Conservation (phyloP, 2,888 invertebrate species). For the Dendrolimus pini region DNA sequence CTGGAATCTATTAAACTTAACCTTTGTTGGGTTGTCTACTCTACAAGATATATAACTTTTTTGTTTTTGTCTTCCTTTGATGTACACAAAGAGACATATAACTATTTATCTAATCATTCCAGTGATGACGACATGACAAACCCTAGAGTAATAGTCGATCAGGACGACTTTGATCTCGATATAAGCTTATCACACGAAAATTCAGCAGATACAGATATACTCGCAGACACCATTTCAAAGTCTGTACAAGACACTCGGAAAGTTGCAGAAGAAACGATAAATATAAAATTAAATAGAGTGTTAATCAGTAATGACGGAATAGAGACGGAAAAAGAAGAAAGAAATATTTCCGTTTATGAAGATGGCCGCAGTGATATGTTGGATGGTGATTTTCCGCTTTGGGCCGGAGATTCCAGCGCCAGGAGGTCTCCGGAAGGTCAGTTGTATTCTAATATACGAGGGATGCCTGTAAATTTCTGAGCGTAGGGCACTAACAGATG, state of each 20-base stretch:
- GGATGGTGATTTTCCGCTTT: conserved; percentile 57
- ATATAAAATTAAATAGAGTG: conserved; percentile 1
- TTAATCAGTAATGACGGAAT: not conserved
- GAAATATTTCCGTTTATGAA: conserved; percentile 41
- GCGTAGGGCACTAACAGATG: too few species aligned
- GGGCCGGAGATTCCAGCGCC: conserved; percentile 83
- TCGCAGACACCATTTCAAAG: conserved; percentile 14
- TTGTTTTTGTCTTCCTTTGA: too few species aligned
- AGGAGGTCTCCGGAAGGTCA: conserved; percentile 86
- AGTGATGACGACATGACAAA: conserved; percentile 83
- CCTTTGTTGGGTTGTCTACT: too few species aligned
- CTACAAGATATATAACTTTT: too few species aligned
- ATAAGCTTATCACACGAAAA: conserved; percentile 19
- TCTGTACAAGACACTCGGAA: conserved; percentile 1
- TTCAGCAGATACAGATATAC: conserved; percentile 12
- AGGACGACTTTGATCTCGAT: conserved; percentile 84
- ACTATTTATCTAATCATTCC: conserved; percentile 9
- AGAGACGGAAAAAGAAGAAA: conserved; percentile 1
- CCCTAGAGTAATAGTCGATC: conserved; percentile 88
- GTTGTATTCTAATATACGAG: not conserved
- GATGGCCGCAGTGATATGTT: conserved; percentile 20
- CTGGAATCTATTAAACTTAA: too few species aligned
- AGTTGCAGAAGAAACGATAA: not conserved
- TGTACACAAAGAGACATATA: too few species aligned
- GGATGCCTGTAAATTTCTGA: too few species aligned